phyloP scores from a whole-genome alignment of 2,113 vertebrate genomes.

The Thermophis baileyi region DNA sequence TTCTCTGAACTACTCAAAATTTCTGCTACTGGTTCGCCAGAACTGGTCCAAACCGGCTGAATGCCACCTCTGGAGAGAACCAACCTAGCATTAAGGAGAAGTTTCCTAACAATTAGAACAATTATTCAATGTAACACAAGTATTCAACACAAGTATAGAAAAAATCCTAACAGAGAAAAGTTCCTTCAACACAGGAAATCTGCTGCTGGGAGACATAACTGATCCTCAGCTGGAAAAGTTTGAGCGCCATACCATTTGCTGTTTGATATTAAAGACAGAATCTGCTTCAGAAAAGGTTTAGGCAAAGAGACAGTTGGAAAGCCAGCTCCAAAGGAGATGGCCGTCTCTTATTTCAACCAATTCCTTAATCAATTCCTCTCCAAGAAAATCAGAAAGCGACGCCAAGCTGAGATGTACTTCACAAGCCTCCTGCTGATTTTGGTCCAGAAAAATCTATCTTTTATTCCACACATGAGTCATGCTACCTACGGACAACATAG shows the following conservation, averaged over 20 bases:
- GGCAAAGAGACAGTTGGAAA: neutral
- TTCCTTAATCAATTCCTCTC: neutral
- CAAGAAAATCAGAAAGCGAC: neutral
- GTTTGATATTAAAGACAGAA: neutral
- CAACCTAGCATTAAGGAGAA: neutral
- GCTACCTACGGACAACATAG: neutral
- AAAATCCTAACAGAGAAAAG: neutral
- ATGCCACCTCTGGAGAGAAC: neutral
- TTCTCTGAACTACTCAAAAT: too few relatives aligned
- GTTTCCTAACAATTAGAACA: too few relatives aligned
- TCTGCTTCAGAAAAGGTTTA: neutral
- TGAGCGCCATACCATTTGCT: neutral
- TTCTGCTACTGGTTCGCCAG: too few relatives aligned
- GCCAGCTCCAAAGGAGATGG: neutral
- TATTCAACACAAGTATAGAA: neutral
- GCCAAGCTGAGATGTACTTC: slow-evolving; percentile 9
- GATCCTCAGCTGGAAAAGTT: neutral
- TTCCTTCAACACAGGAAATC: neutral
- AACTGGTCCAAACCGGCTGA: too few relatives aligned
- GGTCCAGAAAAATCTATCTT: slow-evolving; percentile 4
- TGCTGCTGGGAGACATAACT: neutral
- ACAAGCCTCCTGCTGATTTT: neutral
- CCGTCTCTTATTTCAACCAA: slow-evolving; percentile 3
- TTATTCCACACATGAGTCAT: neutral
- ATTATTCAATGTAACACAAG: too few relatives aligned